Evolutionary conservation across 2,888 invertebrate species (phyloP), one percentile per base, ranked within the genome.

Genomic region (Rotaria sp.): DNA sequence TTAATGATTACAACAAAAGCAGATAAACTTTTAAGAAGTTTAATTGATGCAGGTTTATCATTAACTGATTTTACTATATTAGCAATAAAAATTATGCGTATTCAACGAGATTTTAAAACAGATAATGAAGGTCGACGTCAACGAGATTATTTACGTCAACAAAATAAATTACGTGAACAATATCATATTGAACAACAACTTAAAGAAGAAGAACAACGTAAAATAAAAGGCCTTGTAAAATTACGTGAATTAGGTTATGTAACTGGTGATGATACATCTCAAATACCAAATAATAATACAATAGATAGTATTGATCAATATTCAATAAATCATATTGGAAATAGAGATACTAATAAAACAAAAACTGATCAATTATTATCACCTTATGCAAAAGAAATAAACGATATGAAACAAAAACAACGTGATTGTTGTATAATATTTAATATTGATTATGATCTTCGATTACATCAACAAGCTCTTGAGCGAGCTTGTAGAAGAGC

Each of bases 141-240:
- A 45, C 26, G 80, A 15, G 80, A 80, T 45, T 45, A 45, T 45
- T 26, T 35, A 26, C 80, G 45, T n/a, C 41, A 80, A 45, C 26
- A 80, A 45, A 10, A 45, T n/a, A 24, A 45, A 41, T 13, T 41
- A 8, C 80, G 41, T 45, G 45, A 45, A 45, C 24, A 80, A 80
- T n/a, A 45, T 80, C 10, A 26, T 24, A 45, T 80, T 18, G 80
- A 80, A 80, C 38, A 45, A 45, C 45, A 80, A 80, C 2, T 80
- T 24, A 80, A 45, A 80, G 80, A 80, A 45, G 80, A 80, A n/a
- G 80, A 80, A 45, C 24, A 80, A 80, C 80, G 80, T n/a, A 41
- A 21, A 45, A 38, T 80, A n/a, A 80, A 80, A 45, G 80, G 80
- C 2, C n/a, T 80, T 10, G 26, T 0, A 11, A 80, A 80, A 45